phyloP scores from a whole-genome alignment of 1,140 invertebrate species.

The Aradophagus sp. region DNA sequence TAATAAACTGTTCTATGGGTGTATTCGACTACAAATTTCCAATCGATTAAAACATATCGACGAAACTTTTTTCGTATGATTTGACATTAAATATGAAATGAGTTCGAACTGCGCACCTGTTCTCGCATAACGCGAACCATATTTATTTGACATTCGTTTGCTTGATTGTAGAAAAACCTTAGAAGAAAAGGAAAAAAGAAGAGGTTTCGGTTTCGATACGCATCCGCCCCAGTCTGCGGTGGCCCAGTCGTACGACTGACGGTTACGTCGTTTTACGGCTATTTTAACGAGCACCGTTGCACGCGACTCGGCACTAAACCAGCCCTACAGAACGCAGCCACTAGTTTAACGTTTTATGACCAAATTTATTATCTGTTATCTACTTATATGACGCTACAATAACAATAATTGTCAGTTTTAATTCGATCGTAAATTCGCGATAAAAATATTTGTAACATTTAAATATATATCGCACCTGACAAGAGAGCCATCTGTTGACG shows the following conservation, averaged over 20 bases:
- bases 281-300: constrained; percentile 74
- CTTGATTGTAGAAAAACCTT: too few species aligned
- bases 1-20: too few species aligned
- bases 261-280: constrained; percentile 73
- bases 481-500: constrained; percentile 66
- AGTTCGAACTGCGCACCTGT: too few species aligned
- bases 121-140: too few species aligned
- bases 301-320: constrained; percentile 74
- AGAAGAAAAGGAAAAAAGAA: too few species aligned
- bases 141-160: too few species aligned
- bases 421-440: constrained; percentile 72
- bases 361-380: constrained; percentile 76
- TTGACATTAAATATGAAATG: too few species aligned
- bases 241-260: constrained; percentile 61
- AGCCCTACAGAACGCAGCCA: constrained; percentile 73
- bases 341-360: constrained; percentile 74
- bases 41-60: too few species aligned
- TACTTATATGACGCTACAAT: constrained; percentile 74
- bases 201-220: constrained; percentile 57
- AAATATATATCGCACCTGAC: constrained; percentile 27
- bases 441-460: constrained; percentile 64
- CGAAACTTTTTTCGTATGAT: too few species aligned
- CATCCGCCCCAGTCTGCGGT: constrained; percentile 48
- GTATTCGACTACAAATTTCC: too few species aligned
- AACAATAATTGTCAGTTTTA: constrained; percentile 75